Percentiles rank a stretch among this genome's conserved stretches.
These are phyloP conservation scores for Asteroscopus sphinx DNA, from an alignment of 2,888 invertebrate species.

Conservation along the genomic window DNA sequence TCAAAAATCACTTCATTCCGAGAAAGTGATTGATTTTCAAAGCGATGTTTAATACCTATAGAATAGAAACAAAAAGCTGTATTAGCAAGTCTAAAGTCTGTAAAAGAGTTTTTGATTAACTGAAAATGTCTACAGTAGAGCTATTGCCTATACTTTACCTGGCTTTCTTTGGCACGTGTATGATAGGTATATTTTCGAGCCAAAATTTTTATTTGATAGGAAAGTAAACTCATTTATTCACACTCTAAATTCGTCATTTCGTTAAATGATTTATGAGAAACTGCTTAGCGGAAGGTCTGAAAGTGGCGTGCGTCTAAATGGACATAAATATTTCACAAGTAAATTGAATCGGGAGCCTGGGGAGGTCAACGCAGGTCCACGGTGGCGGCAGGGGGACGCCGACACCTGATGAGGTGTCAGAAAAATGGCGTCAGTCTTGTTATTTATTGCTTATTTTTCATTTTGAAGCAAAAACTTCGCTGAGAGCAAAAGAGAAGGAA, in stretches of 20 bases:
- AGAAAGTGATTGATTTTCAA: constrained; percentile 35
- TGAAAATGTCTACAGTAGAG: background rate
- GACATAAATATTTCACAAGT: constrained; percentile 71
- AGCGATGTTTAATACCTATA: constrained; percentile 6
- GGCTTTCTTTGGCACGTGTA: background rate
- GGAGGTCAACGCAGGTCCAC: constrained; percentile 34
- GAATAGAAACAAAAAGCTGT: constrained; percentile 7
- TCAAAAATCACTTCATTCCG: constrained; percentile 28
- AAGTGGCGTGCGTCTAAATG: constrained; percentile 67
- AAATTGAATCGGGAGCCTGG: constrained; percentile 65
- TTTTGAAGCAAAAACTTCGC: constrained; percentile 25
- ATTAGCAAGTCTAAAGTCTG: constrained; percentile 15
- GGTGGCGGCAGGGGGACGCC: constrained; percentile 16
- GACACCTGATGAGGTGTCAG: constrained; percentile 50
- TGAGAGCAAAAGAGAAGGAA: constrained; percentile 12
- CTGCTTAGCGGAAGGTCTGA: constrained; percentile 56
- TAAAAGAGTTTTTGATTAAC: background rate
- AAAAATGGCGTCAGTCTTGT: constrained; percentile 38
- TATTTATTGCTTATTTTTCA: constrained; percentile 44
- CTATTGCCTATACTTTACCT: background rate
- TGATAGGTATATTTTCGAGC: too few relatives aligned
- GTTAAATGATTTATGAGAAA: constrained; percentile 63
- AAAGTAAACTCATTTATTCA: constrained; percentile 55
- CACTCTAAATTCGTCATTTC: constrained; percentile 60
- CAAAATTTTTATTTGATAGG: constrained; percentile 10